These are phyloP conservation scores for Notodonta ziczac DNA, from an alignment of 2,888 invertebrate species.

Conservation along the genomic window DNA sequence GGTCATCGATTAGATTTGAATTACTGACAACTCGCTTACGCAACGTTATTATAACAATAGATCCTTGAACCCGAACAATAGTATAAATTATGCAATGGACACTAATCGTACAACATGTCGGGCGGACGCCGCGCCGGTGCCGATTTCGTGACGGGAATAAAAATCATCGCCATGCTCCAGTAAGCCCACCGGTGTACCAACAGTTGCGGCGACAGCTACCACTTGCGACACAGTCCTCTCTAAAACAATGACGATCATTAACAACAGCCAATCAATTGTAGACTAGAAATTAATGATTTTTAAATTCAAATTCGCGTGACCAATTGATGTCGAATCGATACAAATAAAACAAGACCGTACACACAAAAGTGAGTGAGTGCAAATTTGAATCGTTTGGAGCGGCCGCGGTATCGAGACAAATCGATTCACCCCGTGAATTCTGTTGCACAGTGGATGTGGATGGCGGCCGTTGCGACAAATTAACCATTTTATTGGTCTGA, in stretches of 20 bases:
- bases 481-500: conserved; percentile 66
- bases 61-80: conserved; percentile 57
- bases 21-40: conserved; percentile 41
- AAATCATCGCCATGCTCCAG: conserved; percentile 77
- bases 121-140: conserved; percentile 47
- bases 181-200: conserved; percentile 76
- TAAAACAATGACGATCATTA: conserved; percentile 74
- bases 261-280: conserved; percentile 50
- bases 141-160: conserved; percentile 72
- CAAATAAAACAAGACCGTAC: conserved; percentile 62
- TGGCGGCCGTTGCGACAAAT: conserved; percentile 64
- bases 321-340: conserved; percentile 48
- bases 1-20: conserved; percentile 27
- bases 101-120: conserved; percentile 66
- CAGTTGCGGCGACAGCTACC: conserved; percentile 54
- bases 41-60: conserved; percentile 46
- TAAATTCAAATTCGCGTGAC: conserved; percentile 53
- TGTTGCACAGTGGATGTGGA: conserved; percentile 69
- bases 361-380: conserved; percentile 60
- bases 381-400: conserved; percentile 64
- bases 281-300: conserved; percentile 53
- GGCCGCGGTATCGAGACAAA: conserved; percentile 64
- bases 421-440: conserved; percentile 71
- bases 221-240: conserved; percentile 69
- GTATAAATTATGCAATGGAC: conserved; percentile 62